Conservation (phyloP, 2,797 vertebrate species). For the Hipposideros larvatus region DNA sequence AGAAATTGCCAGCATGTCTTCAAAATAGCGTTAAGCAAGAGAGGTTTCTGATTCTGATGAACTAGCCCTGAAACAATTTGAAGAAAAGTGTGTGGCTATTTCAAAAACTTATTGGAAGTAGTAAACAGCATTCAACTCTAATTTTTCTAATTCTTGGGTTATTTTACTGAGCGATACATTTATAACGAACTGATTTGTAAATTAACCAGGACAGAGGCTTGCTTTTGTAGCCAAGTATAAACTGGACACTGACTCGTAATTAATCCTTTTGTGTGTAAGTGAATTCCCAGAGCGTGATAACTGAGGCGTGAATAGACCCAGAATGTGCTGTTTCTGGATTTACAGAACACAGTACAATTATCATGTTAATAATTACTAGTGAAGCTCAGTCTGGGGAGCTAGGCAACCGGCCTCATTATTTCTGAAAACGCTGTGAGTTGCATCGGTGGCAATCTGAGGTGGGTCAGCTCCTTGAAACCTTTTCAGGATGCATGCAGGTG, state of each 20-base stretch:
- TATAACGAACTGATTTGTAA: background rate
- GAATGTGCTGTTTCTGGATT: background rate
- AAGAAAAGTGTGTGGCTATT: background rate
- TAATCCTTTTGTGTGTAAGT: background rate
- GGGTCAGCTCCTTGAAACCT: background rate
- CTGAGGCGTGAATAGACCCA: background rate
- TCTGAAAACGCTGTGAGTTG: background rate
- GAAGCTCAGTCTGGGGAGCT: background rate
- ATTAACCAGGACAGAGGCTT: background rate
- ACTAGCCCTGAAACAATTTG: background rate
- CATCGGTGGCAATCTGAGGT: background rate
- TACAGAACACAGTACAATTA: background rate
- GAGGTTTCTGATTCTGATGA: background rate
- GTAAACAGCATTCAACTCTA: background rate
- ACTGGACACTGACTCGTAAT: background rate
- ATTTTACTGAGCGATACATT: background rate
- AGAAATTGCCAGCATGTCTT: background rate
- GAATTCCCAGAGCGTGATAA: background rate
- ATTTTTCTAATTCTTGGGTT: background rate
- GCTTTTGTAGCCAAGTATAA: background rate
- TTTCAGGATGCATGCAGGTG: background rate
- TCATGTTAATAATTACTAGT: background rate
- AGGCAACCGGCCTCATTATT: background rate
- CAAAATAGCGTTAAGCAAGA: background rate
- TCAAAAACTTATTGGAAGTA: background rate